Percentiles rank a stretch among this genome's conserved stretches.
Evolutionary conservation across 2,113 vertebrate species (phyloP).

Genomic region (Pedionomus torquatus): DNA sequence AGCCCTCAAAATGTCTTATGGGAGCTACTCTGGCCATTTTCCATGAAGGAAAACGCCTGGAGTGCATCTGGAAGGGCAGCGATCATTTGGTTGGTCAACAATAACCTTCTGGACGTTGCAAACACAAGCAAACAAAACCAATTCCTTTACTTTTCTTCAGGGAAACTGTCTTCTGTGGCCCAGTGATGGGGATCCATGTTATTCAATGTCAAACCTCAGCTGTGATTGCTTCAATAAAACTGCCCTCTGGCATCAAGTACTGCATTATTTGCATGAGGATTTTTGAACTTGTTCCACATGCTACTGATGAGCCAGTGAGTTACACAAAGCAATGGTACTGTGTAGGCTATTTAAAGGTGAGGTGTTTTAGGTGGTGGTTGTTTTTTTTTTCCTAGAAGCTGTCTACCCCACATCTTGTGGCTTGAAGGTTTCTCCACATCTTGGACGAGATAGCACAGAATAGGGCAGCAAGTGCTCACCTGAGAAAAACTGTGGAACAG

Average conservation of each 20-base stretch:
- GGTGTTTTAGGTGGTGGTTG: too few relatives aligned
- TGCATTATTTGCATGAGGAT: not conserved
- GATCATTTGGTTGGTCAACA: not conserved
- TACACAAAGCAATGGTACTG: not conserved
- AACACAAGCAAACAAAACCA: not conserved
- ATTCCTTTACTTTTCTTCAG: not conserved
- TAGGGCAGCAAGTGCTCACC: not conserved
- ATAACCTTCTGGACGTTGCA: not conserved
- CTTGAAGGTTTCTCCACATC: not conserved
- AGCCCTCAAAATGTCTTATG: not conserved
- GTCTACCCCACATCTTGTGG: not conserved
- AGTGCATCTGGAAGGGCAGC: not conserved
- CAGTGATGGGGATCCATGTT: not conserved
- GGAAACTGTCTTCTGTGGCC: not conserved
- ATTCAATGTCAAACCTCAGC: not conserved
- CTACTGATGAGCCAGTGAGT: not conserved
- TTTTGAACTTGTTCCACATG: not conserved
- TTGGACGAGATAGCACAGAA: not conserved
- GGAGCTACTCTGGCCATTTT: not conserved
- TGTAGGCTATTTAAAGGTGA: not conserved
- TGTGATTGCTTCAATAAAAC: not conserved
- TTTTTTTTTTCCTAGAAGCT: not conserved
- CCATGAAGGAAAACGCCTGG: not conserved
- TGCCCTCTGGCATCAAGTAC: not conserved
- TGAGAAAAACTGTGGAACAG: not conserved